Conservation (phyloP, 2,888 invertebrate genomes). For the Lithophane semibrunnea region DNA sequence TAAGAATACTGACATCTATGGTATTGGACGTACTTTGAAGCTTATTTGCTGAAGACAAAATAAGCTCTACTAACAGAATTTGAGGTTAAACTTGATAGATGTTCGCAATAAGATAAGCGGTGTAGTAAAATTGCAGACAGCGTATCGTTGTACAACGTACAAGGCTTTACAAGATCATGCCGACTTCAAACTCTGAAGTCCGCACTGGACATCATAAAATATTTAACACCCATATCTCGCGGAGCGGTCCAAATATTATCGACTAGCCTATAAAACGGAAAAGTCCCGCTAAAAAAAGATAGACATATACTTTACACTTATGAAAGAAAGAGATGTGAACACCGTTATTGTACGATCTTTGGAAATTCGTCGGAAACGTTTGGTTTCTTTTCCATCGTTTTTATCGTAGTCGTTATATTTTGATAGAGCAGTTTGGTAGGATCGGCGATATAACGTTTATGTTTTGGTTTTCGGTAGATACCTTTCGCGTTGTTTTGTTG, state of each 20-base stretch:
- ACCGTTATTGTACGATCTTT: slow-evolving; percentile 87
- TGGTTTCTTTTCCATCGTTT: slow-evolving; percentile 90
- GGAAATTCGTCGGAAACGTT: slow-evolving; percentile 87
- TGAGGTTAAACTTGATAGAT: slow-evolving; percentile 54
- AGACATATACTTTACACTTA: slow-evolving; percentile 74
- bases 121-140: slow-evolving; percentile 60
- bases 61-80: slow-evolving; percentile 26
- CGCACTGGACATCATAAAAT: slow-evolving; percentile 88
- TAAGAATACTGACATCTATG: not conserved
- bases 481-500: slow-evolving; percentile 74
- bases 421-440: slow-evolving; percentile 88
- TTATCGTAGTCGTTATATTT: slow-evolving; percentile 90
- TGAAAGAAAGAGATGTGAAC: slow-evolving; percentile 80
- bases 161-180: slow-evolving; percentile 60
- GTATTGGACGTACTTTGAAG: not conserved
- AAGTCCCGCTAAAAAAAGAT: slow-evolving; percentile 83
- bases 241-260: slow-evolving; percentile 88
- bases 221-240: slow-evolving; percentile 88
- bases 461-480: slow-evolving; percentile 85
- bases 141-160: slow-evolving; percentile 53
- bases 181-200: slow-evolving; percentile 75
- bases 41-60: not conserved
- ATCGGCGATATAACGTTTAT: slow-evolving; percentile 90
- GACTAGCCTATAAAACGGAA: slow-evolving; percentile 87
- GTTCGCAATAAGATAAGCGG: slow-evolving; percentile 52